Evolutionary conservation across 2,888 invertebrate species (phyloP), one percentile per base, ranked within the genome.

Genomic region (Syrphus vitripennis): DNA sequence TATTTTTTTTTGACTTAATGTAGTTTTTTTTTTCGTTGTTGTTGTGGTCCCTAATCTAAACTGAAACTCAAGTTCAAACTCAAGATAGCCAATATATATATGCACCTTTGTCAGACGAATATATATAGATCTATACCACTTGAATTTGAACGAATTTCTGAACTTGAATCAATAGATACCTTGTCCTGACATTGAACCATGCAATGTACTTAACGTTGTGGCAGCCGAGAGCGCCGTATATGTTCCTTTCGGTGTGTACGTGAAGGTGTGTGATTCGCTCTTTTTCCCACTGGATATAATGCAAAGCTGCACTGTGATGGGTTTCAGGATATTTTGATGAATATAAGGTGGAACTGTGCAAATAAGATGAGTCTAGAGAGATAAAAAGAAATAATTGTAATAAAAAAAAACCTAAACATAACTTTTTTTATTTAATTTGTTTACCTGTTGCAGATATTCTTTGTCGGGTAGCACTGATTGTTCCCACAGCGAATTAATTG

Each of bases 261-360:
- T 94, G 94, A 98, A 97, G 87, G 94, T 93, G 93, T 97, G 97
- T 70, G 97, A 95, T 93, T 97, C 97, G 89, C 97, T 97, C 84
- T 95, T 95, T 93, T 97, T 96, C 89, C 97, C 97, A 90, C 97
- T 97, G 55, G 97, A 97, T 21, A 96, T 94, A 79, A 97, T 96
- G 92, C 95, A 95, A 91, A 97, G 93, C 92, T 96, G 95, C 83
- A 97, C 96, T 89, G 94, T 93, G 87, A 96, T 95, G 14, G 96
- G 93, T 91, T 96, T 96, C 31, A 93, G 82, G 16, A 93, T 91
- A 92, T 96, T 96, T 84, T 94, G 93, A 88, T 95, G 94, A 89
- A 93, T 93, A 93, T 96, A 97, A 24, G 97, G 94, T 24, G 97
- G 97, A 88, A 97, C 95, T 89, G 95, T 95, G 93, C 97, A 97